Evolutionary conservation across 2,113 vertebrate species (phyloP).

Genomic region (Butastur rufipennis): DNA sequence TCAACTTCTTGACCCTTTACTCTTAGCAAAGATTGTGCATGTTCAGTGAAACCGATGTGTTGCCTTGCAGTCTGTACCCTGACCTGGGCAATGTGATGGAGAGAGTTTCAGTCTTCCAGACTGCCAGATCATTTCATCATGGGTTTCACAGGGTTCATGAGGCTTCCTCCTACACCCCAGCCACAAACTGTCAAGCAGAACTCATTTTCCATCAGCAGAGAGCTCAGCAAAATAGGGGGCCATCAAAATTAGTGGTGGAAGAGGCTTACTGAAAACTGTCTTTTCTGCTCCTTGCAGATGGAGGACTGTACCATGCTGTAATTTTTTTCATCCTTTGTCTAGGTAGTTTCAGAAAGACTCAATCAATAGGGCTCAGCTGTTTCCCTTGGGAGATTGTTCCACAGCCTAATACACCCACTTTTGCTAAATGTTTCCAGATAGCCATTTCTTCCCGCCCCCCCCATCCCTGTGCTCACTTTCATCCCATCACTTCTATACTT

Average conservation of each 20-base stretch:
- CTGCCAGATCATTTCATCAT: not conserved
- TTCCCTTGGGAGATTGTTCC: not conserved
- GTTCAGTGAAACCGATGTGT: not conserved
- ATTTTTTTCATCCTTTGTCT: not conserved
- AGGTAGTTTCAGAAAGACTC: not conserved
- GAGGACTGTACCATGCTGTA: not conserved
- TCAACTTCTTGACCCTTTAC: not conserved
- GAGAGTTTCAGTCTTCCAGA: not conserved
- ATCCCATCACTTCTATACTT: constrained; percentile 23
- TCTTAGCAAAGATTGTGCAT: not conserved
- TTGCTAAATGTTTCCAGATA: constrained; percentile 53
- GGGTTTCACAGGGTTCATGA: not conserved
- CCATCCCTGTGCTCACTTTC: not conserved
- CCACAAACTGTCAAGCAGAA: not conserved
- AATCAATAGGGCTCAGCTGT: not conserved
- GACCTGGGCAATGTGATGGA: not conserved
- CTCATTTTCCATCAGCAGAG: not conserved
- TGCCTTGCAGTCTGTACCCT: not conserved
- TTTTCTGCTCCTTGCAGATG: not conserved
- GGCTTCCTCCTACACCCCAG: not conserved
- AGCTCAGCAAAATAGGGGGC: not conserved
- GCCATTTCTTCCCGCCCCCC: not conserved
- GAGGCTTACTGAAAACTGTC: not conserved
- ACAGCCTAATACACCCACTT: constrained; percentile 7
- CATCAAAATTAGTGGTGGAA: not conserved